Evolutionary conservation across 2,888 invertebrate genomes (phyloP), one percentile per base, ranked within the genome.

Genomic region (Pachydiplax longipennis): DNA sequence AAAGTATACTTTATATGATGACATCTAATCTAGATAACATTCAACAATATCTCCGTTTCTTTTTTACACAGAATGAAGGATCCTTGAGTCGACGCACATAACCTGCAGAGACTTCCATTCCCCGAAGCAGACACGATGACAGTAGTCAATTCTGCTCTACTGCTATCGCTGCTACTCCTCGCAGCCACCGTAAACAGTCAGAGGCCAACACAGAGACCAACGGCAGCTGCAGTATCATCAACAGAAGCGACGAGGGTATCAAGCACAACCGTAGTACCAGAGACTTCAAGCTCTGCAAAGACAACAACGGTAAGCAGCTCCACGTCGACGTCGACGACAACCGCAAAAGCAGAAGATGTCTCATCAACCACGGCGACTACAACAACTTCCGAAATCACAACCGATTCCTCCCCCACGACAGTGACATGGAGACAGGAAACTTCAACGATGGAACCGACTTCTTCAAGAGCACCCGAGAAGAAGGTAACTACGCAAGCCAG

Each of bases 171-270:
- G 0, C 73, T 73, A 22, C 73, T 73, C 73, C 25, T 73, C 73
- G 73, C 73, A 13, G 73, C 12, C 31, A 3, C 73, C 73, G 73
- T 73, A 5, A 73, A 31, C 73, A 31, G 13, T 18, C 73, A 73
- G 31, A 73, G 31, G 31, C 73, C 53, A 0, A 13, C 73, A 18
- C 25, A 31, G 31, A 25, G 31, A 8, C 92, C 92, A 10, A 91
- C 92, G 92, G 31, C 92, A 92, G 15, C 82, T 92, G 35, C 90
- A 92, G 0, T 80, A 90, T 35, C 92, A 92, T 6, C 93, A 92
- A 31, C 40, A 92, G 4, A 93, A 93, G 5, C 93, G 93, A 81
- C 58, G 92, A 2, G 91, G 93, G 8, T 92, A 92, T 0, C 93
- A 93, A 22, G 92, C 93, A 18, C 53, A 8, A 53, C 53, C 15